Percentiles rank a stretch among this genome's conserved stretches.
These are phyloP conservation scores for Ischnura elegans DNA, from an alignment of 2,888 invertebrate species.

Conservation along the genomic window DNA sequence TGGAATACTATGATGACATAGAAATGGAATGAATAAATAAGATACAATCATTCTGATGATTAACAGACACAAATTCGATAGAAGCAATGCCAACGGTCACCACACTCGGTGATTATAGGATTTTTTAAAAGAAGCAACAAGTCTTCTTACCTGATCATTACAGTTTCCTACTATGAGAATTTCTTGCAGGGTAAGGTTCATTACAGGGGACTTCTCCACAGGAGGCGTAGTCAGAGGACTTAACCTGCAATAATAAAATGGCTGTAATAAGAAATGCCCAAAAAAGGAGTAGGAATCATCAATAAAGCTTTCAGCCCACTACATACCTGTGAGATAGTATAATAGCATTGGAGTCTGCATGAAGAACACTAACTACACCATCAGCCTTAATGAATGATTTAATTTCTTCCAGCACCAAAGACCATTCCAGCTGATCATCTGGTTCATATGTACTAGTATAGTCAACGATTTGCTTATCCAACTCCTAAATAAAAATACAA, in stretches of 20 bases:
- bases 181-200: slow-evolving; percentile 94
- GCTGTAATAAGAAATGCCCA: slow-evolving; percentile 43
- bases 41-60: not conserved
- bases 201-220: slow-evolving; percentile 91
- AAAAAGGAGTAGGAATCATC: not conserved
- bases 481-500: slow-evolving; percentile 82
- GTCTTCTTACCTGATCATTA: slow-evolving; percentile 85
- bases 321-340: slow-evolving; percentile 91
- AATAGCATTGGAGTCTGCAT: slow-evolving; percentile 91
- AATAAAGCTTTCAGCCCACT: not conserved
- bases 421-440: slow-evolving; percentile 98
- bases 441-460: slow-evolving; percentile 97
- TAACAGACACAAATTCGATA: too few species aligned
- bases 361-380: slow-evolving; percentile 91
- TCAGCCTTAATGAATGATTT: slow-evolving; percentile 96
- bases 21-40: too few species aligned
- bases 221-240: slow-evolving; percentile 92
- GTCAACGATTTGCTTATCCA: slow-evolving; percentile 96
- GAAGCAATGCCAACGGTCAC: too few species aligned
- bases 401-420: slow-evolving; percentile 95
- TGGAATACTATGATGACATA: too few species aligned
- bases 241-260: slow-evolving; percentile 80
- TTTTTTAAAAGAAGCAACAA: too few species aligned
- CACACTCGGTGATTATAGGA: too few species aligned
- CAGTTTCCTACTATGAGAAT: slow-evolving; percentile 96